Conservation (phyloP, 1,140 invertebrate genomes). For the Drosophila subpulchrella region DNA sequence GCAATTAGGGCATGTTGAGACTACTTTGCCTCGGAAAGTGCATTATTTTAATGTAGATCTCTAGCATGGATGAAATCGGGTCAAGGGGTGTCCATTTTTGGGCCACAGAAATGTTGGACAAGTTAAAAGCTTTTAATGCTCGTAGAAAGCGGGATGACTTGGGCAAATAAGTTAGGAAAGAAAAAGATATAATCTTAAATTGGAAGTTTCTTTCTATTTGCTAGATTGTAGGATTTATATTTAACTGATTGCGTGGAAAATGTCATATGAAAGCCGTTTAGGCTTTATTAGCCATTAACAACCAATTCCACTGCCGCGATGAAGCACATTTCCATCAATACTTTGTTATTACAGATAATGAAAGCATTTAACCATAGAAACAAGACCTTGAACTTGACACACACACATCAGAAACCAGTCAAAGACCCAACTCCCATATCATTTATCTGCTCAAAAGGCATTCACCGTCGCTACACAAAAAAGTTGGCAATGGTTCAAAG, state of each 20-base stretch:
- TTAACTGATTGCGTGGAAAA: not conserved
- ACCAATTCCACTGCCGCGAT: slow-evolving; percentile 13
- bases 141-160: not conserved
- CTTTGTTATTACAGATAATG: slow-evolving; percentile 25
- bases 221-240: not conserved
- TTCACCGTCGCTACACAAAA: not conserved
- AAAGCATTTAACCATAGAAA: slow-evolving; percentile 8
- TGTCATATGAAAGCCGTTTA: slow-evolving; percentile 1
- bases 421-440: not conserved
- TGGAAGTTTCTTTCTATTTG: not conserved
- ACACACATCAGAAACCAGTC: not conserved
- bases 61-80: slow-evolving; percentile 11
- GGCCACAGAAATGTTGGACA: slow-evolving; percentile 2
- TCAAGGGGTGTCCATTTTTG: slow-evolving; percentile 27
- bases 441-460: not conserved
- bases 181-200: not conserved
- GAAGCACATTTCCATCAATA: slow-evolving; percentile 1
- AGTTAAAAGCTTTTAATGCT: slow-evolving; percentile 27
- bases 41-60: slow-evolving; percentile 42
- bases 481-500: slow-evolving; percentile 5
- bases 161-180: not conserved
- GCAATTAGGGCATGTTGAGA: slow-evolving; percentile 36
- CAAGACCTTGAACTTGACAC: slow-evolving; percentile 66
- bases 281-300: slow-evolving; percentile 11
- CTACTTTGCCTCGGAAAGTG: slow-evolving; percentile 43